Evolutionary conservation across 2,888 invertebrate genomes (phyloP), one percentile per base, ranked within the genome.

Genomic region (Troides oblongomaculatus): DNA sequence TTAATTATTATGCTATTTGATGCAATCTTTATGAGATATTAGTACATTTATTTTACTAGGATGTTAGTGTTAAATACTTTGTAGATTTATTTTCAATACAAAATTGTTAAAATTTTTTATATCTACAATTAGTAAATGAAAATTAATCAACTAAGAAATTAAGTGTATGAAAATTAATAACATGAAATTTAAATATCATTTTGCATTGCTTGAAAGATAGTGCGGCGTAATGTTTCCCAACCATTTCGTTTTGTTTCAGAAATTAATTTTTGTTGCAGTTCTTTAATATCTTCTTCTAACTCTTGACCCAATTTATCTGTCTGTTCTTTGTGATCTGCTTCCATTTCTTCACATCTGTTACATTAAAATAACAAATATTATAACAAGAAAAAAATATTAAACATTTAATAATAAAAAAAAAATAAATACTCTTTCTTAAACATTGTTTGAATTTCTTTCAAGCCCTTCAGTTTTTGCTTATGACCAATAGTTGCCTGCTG

Each of bases 191-290:
- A 88, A 74, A 86, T 81, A 76, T 88, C 86, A 84, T 87, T 87
- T 72, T 89, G 84, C 85, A 90, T 87, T 80, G 85, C 84, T 78
- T 88, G 83, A 72, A 87, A 83, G 68, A 91, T 84, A 21, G 85
- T 85, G 78, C 84, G 82, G 1, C 83, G 81, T 58, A 92, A 75
- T 23, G 81, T 83, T 73, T 91, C 89, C 84, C 85, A 85, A 63
- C 87, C 85, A 76, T 76, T 88, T 65, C 84, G 82, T 71, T 88
- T 90, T 25, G 89, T 87, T 72, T 91, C 89, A 17, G 84, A 77
- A 61, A 89, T 78, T 6, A 91, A 75, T 78, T 90, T 88, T 64
- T 88, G 80, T 74, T 90, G 87, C 58, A 90, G 75, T 65, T 83
- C 84, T 63, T 81, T 83, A 53, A 90, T 88, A 65, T 89, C 86